These are phyloP conservation scores for Drosophila ochracea DNA, from an alignment of 2,888 invertebrate genomes.

Conservation along the genomic window DNA sequence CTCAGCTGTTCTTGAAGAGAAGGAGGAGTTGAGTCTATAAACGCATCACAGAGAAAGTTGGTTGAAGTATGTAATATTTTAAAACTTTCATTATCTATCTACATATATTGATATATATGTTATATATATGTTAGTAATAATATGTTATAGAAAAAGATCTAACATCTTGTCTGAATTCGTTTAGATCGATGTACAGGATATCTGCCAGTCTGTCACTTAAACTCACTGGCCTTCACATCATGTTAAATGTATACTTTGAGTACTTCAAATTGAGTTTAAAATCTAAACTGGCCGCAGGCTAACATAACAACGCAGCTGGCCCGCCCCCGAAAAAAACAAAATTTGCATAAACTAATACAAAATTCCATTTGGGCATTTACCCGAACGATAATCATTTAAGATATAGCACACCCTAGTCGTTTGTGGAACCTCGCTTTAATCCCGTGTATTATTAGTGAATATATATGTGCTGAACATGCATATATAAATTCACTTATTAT, in stretches of 20 bases:
- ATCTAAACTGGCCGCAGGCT: constrained; percentile 20
- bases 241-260: constrained; percentile 1
- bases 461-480: not conserved
- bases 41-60: not conserved
- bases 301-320: constrained; percentile 24
- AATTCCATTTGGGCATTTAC: constrained; percentile 57
- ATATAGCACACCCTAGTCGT: constrained; percentile 53
- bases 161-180: not conserved
- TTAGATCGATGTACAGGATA: not conserved
- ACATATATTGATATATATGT: too few relatives aligned
- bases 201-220: not conserved
- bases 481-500: not conserved
- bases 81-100: too few relatives aligned
- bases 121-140: not conserved
- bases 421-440: constrained; percentile 3
- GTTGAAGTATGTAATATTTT: not conserved
- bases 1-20: not conserved
- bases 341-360: constrained; percentile 59
- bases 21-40: not conserved
- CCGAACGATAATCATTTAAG: constrained; percentile 61
- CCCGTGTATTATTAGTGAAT: not conserved
- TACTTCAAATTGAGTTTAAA: constrained; percentile 21
- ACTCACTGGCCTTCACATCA: not conserved
- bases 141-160: not conserved
- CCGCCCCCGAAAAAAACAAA: not conserved